phyloP scores from a whole-genome alignment of 2,113 vertebrate species.

The Sialia sialis region DNA sequence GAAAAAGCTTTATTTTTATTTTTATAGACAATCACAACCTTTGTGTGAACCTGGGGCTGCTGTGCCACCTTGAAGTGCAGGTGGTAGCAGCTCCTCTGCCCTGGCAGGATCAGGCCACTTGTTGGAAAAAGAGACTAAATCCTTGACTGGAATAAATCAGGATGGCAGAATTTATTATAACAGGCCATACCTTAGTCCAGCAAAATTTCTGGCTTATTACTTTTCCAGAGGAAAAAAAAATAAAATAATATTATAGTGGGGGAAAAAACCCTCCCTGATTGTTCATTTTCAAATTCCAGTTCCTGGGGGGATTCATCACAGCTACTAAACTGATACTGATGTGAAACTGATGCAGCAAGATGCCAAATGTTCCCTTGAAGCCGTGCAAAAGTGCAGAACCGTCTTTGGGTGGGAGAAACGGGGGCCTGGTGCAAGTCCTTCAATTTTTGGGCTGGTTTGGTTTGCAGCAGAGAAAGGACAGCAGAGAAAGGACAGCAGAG shows the following conservation, averaged over 20 bases:
- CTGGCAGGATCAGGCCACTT: neutral
- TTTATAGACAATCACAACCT: neutral
- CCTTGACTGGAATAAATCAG: neutral
- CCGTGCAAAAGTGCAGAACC: neutral
- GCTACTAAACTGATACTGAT: conserved; percentile 26
- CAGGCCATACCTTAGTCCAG: neutral
- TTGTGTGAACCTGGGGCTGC: neutral
- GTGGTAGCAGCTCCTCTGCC: neutral
- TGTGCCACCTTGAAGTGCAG: neutral
- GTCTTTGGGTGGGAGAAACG: neutral
- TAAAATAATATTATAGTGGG: neutral
- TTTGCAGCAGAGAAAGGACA: neutral
- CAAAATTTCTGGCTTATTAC: neutral
- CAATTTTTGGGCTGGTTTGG: neutral
- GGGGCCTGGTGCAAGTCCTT: neutral
- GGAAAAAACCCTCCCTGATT: neutral
- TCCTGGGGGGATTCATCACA: conserved; percentile 11
- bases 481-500: neutral
- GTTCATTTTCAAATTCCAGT: conserved; percentile 3
- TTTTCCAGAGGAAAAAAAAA: neutral
- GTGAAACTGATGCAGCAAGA: conserved; percentile 19
- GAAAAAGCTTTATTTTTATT: neutral
- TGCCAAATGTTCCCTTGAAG: conserved; percentile 26
- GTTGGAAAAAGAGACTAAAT: neutral
- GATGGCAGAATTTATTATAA: neutral